Evolutionary conservation across 2,888 invertebrate genomes (phyloP).

Genomic region (Diarsia brunnea): DNA sequence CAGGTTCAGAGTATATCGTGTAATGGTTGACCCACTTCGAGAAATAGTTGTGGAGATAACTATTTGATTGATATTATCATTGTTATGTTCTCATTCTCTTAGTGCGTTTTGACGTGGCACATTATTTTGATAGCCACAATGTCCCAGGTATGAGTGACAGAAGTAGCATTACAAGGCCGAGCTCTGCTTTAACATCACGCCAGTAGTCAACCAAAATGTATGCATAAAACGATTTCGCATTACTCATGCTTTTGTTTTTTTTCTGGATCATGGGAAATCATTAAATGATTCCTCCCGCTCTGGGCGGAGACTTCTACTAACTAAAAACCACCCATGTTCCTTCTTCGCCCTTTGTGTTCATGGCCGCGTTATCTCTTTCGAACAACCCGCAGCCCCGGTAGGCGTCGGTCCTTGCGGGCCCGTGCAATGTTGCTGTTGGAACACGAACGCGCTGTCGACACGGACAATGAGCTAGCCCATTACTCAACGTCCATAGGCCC

Average conservation of each 20-base stretch:
- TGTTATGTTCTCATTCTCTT: background rate
- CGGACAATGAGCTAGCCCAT: no score
- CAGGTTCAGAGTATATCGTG: constrained; percentile 10
- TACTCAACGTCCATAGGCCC: no score
- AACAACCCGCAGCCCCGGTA: no score
- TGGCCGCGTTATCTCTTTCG: no score
- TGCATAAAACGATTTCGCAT: background rate
- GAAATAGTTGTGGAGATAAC: background rate
- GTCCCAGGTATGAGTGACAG: background rate
- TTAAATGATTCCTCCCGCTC: no score
- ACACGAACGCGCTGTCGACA: no score
- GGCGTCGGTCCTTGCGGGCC: no score
- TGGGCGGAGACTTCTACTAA: no score
- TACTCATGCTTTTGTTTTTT: background rate
- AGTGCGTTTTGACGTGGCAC: background rate
- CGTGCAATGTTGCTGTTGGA: no score
- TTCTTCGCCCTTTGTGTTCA: no score
- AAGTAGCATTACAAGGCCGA: background rate
- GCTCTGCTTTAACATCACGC: background rate
- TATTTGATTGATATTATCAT: constrained; percentile 3
- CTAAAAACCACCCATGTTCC: no score
- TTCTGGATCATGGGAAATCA: no score
- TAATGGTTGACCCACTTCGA: constrained; percentile 29
- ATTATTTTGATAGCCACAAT: background rate
- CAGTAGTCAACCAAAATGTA: background rate